Base-by-base conservation (phyloP, 2,113 vertebrate genomes). In the Chroicocephalus ridibundus region DNA sequence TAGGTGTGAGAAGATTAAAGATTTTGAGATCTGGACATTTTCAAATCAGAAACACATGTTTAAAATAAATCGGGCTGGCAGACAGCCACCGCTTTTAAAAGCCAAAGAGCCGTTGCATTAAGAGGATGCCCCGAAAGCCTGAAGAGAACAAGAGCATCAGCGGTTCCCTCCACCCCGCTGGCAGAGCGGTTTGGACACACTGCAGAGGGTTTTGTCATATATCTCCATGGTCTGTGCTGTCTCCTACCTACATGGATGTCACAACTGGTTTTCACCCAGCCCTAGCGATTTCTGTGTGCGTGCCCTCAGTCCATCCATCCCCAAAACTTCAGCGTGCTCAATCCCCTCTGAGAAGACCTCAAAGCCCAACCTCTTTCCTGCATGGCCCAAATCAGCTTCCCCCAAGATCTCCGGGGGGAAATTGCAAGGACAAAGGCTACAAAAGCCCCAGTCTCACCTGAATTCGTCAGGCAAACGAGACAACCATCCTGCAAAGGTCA, bases 1-100 rank as follows among this genome's bases (percentile, higher is more conserved):
- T 93, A 97, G 91, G 96, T 97, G 97, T 97, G 94, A 97, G 96
- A 96, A 85, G 96, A 98, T 96, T 96, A 95, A 97, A 97, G 92
- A 96, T 97, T 91, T 91, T 15, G 54, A 96, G 96, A 97, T 97
- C 92, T 97, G 94, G 94, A 97, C 97, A 89, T 95, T 95, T 94
- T 84, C 86, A 97, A 98, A 97, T 96, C 95, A 94, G 92, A 94
- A 96, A 91, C 96, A 97, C 79, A 95, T 98, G 97, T 96, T 76
- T 68, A 60, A 94, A 97, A 96, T 95, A 92, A 94, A 96, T 13
- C 57, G 15, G 66, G 49, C 91, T 98, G 96, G 89, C 96, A 17
- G 91, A 84, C 96, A 83, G 96, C 88, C 93, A 94, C 79, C 80
- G n/a, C 60, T 93, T 62, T 86, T 86, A 74, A 94, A 93, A 94